Evolutionary conservation across 1,140 invertebrate species (phyloP).

Genomic region (Grapholita molesta): DNA sequence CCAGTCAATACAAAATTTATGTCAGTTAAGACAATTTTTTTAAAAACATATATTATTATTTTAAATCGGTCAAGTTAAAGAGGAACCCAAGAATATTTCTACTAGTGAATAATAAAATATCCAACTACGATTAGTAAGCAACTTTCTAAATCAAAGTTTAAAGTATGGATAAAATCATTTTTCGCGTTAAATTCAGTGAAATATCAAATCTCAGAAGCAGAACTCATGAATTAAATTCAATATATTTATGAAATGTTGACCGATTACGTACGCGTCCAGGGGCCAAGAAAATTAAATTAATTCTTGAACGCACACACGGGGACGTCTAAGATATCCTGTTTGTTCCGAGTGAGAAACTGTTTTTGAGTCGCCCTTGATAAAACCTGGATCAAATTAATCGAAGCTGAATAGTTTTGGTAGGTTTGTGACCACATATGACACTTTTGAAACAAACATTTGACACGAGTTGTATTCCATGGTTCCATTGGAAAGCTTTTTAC

Average conservation of each 20-base stretch:
- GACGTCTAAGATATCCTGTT: conserved; percentile 23
- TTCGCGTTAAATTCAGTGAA: background rate
- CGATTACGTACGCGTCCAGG: background rate
- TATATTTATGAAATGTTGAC: background rate
- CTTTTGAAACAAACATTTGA: too few species aligned
- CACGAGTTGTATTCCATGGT: too few species aligned
- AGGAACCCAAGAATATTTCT: too few species aligned
- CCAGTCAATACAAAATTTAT: too few species aligned
- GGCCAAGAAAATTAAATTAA: conserved; percentile 27
- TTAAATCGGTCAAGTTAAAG: too few species aligned
- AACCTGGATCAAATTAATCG: background rate
- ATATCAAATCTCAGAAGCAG: too few species aligned
- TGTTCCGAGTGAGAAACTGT: conserved; percentile 24
- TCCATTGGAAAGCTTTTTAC: too few species aligned
- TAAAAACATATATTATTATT: too few species aligned
- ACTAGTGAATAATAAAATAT: too few species aligned
- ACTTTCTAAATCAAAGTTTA: background rate
- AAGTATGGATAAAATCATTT: background rate
- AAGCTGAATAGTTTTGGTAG: background rate
- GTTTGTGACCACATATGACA: too few species aligned
- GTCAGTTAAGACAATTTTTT: too few species aligned
- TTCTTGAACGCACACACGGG: conserved; percentile 24
- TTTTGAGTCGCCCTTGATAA: conserved; percentile 24
- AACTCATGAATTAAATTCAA: background rate
- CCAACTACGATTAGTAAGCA: too few species aligned